phyloP scores from a whole-genome alignment of 2,888 invertebrate genomes.

The Perithous albicinctus region DNA sequence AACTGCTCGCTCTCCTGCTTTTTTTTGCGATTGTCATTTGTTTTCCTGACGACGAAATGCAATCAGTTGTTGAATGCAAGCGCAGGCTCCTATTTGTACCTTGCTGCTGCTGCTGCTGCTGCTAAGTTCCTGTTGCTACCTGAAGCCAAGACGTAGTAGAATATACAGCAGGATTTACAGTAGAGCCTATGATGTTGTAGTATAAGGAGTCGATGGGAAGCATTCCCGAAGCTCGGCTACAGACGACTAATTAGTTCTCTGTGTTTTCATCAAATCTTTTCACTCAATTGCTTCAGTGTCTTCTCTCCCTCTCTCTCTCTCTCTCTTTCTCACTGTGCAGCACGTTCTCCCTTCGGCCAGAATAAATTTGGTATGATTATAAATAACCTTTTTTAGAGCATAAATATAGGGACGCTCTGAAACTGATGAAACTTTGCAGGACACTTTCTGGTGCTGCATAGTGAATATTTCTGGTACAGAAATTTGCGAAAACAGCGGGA shows the following conservation, averaged over 20 bases:
- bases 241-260: conserved; percentile 38
- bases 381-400: too few relatives aligned
- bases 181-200: neutral
- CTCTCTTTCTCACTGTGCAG: too few relatives aligned
- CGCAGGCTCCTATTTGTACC: conserved; percentile 57
- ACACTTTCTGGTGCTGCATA: too few relatives aligned
- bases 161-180: conserved; percentile 13
- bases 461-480: too few relatives aligned
- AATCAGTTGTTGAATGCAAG: conserved; percentile 75
- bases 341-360: too few relatives aligned
- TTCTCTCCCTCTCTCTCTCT: neutral
- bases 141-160: neutral
- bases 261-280: conserved; percentile 9
- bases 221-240: conserved; percentile 23
- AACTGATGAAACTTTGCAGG: too few relatives aligned
- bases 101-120: neutral
- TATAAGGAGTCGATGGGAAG: conserved; percentile 31
- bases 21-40: conserved; percentile 79
- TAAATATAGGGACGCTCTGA: too few relatives aligned
- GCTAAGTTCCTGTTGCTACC: neutral
- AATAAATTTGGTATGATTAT: too few relatives aligned
- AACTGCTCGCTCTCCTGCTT: conserved; percentile 44
- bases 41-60: conserved; percentile 76
- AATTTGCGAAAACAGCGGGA: too few relatives aligned
- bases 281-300: conserved; percentile 11